Conservation (phyloP, 2,797 vertebrate genomes). For the Danio albolineatus region DNA sequence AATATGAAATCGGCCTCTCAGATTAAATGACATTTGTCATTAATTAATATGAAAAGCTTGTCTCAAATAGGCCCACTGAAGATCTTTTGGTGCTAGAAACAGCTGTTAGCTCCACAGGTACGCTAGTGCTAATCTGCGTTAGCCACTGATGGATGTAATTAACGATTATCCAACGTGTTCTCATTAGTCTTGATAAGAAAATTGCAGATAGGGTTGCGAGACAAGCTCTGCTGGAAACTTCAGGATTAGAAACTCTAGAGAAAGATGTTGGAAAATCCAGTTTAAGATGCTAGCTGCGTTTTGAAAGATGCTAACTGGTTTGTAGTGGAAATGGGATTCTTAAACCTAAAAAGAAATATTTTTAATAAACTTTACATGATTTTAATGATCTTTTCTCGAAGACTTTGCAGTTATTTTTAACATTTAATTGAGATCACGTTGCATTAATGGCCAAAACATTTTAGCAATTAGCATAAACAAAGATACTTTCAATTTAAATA, state of each 20-base stretch:
- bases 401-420: neutral
- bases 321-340: neutral
- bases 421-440: neutral
- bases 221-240: constrained; percentile 13
- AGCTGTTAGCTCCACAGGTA: constrained; percentile 66
- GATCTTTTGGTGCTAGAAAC: constrained; percentile 65
- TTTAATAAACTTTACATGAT: neutral
- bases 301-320: neutral
- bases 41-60: constrained; percentile 18
- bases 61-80: constrained; percentile 62
- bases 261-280: neutral
- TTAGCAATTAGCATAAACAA: neutral
- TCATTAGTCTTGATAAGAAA: constrained; percentile 40
- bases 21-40: constrained; percentile 7
- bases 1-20: neutral
- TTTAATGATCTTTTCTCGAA: neutral
- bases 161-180: constrained; percentile 22
- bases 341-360: neutral
- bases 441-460: too few relatives aligned
- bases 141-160: constrained; percentile 39
- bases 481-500: neutral
- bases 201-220: constrained; percentile 11
- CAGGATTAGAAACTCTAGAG: neutral
- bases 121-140: constrained; percentile 39
- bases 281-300: neutral